A percentile compares a stretch with the other conserved stretches of the same genome.
phyloP scores from a whole-genome alignment of 2,113 vertebrate species.

The Crotalus tigris region DNA sequence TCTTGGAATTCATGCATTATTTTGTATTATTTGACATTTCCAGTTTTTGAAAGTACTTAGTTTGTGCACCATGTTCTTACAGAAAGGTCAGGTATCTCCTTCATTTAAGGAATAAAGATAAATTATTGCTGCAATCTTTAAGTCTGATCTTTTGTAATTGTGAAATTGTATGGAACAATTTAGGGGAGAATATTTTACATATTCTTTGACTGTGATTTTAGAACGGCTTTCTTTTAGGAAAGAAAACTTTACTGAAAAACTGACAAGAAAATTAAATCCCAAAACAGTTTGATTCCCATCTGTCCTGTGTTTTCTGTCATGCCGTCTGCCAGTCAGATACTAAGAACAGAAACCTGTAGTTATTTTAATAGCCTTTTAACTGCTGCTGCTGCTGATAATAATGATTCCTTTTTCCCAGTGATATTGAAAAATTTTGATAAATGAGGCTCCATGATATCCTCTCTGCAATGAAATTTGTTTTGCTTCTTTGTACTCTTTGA shows the following conservation, averaged over 20 bases:
- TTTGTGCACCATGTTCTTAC: background rate
- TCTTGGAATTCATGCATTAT: background rate
- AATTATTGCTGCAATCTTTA: background rate
- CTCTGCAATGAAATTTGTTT: background rate
- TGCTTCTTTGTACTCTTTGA: background rate
- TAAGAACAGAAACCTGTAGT: fast-evolving
- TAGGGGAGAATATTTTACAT: background rate
- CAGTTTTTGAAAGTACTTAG: conserved; percentile 2
- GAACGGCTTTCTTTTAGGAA: background rate
- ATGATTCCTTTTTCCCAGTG: background rate
- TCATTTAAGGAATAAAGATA: background rate
- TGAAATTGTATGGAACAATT: background rate
- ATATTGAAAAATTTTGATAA: conserved; percentile 3
- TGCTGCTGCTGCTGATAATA: background rate
- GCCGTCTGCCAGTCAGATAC: background rate
- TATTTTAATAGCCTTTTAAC: background rate
- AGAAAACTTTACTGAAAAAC: conserved; percentile 6
- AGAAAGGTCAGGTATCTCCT: background rate
- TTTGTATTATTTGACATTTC: background rate
- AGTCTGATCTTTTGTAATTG: background rate
- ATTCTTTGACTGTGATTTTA: conserved; percentile 2
- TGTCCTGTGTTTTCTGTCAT: background rate
- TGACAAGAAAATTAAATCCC: conserved; percentile 25
- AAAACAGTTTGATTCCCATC: background rate
- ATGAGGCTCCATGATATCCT: background rate